phyloP scores from a whole-genome alignment of 2,113 vertebrate species.

The Pleuronectes platessa region DNA sequence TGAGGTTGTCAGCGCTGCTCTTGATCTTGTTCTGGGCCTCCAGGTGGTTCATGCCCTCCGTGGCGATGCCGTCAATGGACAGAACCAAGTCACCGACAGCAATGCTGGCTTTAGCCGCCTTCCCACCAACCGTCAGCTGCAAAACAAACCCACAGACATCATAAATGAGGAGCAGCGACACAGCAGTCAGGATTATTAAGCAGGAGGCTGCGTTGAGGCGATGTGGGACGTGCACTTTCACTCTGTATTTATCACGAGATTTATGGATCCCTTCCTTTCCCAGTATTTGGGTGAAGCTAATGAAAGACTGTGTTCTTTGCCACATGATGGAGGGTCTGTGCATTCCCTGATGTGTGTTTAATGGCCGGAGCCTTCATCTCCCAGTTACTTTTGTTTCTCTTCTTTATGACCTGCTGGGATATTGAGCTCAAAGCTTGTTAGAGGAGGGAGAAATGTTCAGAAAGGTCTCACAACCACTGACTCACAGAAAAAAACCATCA shows the following conservation, averaged over 20 bases:
- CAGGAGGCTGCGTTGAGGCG: not conserved
- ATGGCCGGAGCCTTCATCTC: constrained; percentile 29
- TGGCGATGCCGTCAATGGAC: constrained; percentile 92
- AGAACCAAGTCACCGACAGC: constrained; percentile 92
- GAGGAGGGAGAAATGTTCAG: constrained; percentile 4
- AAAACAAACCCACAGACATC: constrained; percentile 35
- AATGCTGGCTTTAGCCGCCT: constrained; percentile 89
- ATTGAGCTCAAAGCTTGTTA: constrained; percentile 28
- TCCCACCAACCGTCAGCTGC: constrained; percentile 92
- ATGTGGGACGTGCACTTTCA: not conserved
- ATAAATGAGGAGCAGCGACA: constrained; percentile 21
- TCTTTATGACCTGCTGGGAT: constrained; percentile 47
- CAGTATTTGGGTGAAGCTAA: constrained; percentile 35
- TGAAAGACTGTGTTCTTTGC: constrained; percentile 43
- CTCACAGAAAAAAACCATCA: too few relatives aligned
- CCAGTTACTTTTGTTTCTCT: constrained; percentile 43
- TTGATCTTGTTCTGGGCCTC: constrained; percentile 99
- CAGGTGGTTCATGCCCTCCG: constrained; percentile 95
- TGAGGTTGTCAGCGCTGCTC: constrained; percentile 89
- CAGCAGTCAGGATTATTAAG: constrained; percentile 6
- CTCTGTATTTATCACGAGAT: constrained; percentile 47
- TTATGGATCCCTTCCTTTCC: constrained; percentile 35
- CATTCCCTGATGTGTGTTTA: constrained; percentile 34
- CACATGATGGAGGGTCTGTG: constrained; percentile 39
- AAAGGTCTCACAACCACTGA: constrained; percentile 1